Base-by-base conservation (phyloP, 2,888 invertebrate genomes). In the Notodonta ziczac region DNA sequence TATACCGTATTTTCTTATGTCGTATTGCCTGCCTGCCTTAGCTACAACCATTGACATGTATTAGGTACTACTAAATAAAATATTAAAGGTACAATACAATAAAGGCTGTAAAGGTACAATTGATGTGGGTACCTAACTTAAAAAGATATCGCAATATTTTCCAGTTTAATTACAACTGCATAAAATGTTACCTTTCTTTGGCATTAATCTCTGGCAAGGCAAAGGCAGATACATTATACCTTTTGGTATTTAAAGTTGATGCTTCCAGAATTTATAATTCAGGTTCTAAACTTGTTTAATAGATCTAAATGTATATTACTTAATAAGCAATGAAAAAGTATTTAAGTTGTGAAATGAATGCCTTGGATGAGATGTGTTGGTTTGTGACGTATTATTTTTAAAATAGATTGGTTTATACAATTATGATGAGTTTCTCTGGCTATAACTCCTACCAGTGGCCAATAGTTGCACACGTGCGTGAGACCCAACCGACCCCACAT, bases 321-420 rank as follows among this genome's bases (percentile, higher is more conserved):
- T 24, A 77, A 74, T 81, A 74, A 72, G 69, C 66, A 78, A 79
- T 78, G 70, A 74, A 76, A 74, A 71, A 66, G 61, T 66, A 78
- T 82, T 78, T 82, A 80, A 81, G 82, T 85, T 83, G 78, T 75
- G 69, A 70, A 76, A 81, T 66, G 75, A 84, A 84, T 82, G 84
- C 80, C 79, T 24, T 24, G 24, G 24, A 24, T 86, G 83, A 85
- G 82, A 85, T 87, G 82, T 85, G 81, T 72, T 70, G 63, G 83
- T 82, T 83, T 86, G 80, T 84, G 85, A 86, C 80, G 79, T 86
- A 73, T 77, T 79, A 35, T 84, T 84, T 85, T 78, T 81, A 77
- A 78, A 81, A 85, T 83, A 85, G 84, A 78, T 81, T 77, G 73
- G 67, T 78, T 67, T 68, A 67, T 63, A 60, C 54, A 35, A 60